Evolutionary conservation across 2,113 vertebrate species (phyloP).

Genomic region (Cranoglanis bouderius): DNA sequence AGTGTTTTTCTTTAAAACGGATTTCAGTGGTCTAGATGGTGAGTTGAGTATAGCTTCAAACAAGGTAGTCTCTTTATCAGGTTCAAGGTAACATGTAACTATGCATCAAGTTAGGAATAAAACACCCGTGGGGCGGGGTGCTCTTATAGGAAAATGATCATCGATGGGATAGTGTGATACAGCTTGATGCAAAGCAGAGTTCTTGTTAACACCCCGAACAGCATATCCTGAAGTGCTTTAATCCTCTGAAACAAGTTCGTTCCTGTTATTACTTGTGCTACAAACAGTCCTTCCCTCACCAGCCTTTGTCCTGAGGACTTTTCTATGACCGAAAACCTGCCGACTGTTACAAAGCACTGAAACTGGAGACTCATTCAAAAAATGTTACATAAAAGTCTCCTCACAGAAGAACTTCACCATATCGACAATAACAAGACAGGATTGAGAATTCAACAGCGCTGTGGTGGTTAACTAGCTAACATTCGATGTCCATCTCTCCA

Average conservation of each 20-base stretch:
- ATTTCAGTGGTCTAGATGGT: not conserved
- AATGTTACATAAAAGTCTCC: not conserved
- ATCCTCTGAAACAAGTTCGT: not conserved
- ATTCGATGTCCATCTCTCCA: not conserved
- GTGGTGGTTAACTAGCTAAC: not conserved
- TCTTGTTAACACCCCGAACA: not conserved
- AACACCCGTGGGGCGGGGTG: not conserved
- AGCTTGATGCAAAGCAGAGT: not conserved
- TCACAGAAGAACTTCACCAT: not conserved
- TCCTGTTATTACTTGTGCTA: not conserved
- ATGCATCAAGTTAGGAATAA: not conserved
- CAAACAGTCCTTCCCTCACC: not conserved
- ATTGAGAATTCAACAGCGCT: not conserved
- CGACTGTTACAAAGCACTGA: not conserved
- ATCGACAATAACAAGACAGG: not conserved
- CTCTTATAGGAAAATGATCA: not conserved
- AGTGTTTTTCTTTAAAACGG: not conserved
- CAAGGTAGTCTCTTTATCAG: not conserved
- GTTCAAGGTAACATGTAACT: not conserved
- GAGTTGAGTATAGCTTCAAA: not conserved
- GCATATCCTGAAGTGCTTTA: not conserved
- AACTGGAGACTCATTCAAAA: not conserved
- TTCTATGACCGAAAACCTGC: not conserved
- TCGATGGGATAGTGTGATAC: not conserved
- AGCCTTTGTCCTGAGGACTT: not conserved